Evolutionary conservation across 2,113 vertebrate species (phyloP).

Genomic region (Trogon surrucura): DNA sequence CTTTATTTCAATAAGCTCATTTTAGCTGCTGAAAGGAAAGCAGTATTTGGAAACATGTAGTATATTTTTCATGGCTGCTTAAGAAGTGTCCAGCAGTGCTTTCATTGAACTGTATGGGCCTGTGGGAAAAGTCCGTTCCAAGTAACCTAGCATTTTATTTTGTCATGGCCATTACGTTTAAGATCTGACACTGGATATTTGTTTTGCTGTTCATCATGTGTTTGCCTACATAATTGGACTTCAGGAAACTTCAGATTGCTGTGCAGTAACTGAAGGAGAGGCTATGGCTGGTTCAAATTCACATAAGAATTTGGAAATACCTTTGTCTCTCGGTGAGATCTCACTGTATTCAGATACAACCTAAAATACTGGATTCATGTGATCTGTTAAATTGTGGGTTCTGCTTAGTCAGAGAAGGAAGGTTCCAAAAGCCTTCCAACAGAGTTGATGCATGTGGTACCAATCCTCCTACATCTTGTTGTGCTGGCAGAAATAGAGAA

Average conservation of each 20-base stretch:
- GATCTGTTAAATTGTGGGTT: not conserved
- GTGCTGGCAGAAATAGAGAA: not conserved
- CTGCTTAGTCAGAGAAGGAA: not conserved
- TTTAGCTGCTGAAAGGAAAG: constrained; percentile 34
- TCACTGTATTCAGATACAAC: not conserved
- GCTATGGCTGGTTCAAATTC: not conserved
- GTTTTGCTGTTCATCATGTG: not conserved
- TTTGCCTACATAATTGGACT: not conserved
- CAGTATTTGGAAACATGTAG: not conserved
- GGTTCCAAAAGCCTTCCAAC: not conserved
- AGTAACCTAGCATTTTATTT: not conserved
- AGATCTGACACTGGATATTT: not conserved
- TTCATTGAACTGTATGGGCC: not conserved
- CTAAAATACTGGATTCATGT: not conserved
- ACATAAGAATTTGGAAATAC: not conserved
- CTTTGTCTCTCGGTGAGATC: not conserved
- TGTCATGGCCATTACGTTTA: not conserved
- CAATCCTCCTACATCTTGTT: not conserved
- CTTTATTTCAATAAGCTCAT: constrained; percentile 17
- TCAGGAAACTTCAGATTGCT: not conserved
- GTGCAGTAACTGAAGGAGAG: not conserved
- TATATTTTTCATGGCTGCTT: not conserved
- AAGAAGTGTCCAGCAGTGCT: not conserved
- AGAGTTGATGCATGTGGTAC: rapidly evolving
- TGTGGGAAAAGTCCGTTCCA: not conserved